Evolutionary conservation across 2,113 vertebrate genomes (phyloP).

Genomic region (Oncorhynchus mykiss): DNA sequence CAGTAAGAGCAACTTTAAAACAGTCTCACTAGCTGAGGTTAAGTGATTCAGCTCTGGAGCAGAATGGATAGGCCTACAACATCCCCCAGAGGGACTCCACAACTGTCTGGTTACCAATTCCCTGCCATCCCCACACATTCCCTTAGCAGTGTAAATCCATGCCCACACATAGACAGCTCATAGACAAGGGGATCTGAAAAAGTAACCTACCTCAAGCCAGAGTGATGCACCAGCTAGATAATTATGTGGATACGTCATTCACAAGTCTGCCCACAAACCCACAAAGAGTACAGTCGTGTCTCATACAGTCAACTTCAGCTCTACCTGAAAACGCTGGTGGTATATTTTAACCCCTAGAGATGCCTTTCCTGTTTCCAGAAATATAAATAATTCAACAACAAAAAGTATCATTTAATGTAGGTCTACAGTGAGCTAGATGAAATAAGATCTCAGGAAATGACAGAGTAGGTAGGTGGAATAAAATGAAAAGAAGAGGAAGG

Average conservation of each 20-base stretch:
- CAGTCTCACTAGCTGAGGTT: not conserved
- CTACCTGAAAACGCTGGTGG: not conserved
- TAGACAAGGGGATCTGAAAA: not conserved
- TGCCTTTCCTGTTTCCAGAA: not conserved
- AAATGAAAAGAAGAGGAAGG: not conserved
- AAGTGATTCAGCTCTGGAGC: not conserved
- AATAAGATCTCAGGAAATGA: not conserved
- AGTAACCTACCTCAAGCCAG: not conserved
- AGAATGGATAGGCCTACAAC: not conserved
- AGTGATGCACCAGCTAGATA: not conserved
- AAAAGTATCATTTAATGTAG: not conserved
- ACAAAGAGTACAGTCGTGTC: not conserved
- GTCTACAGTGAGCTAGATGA: not conserved
- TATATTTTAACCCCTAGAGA: not conserved
- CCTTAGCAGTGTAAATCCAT: not conserved
- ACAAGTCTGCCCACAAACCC: not conserved
- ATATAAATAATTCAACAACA: not conserved
- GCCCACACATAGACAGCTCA: not conserved
- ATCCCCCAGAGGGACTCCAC: not conserved
- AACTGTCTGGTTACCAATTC: not conserved
- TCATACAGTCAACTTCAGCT: not conserved
- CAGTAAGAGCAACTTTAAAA: not conserved
- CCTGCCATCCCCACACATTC: not conserved
- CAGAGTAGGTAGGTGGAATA: not conserved
- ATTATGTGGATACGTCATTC: not conserved